Evolutionary conservation across 2,888 invertebrate species (phyloP).

Genomic region (Adelphocoris suturalis): DNA sequence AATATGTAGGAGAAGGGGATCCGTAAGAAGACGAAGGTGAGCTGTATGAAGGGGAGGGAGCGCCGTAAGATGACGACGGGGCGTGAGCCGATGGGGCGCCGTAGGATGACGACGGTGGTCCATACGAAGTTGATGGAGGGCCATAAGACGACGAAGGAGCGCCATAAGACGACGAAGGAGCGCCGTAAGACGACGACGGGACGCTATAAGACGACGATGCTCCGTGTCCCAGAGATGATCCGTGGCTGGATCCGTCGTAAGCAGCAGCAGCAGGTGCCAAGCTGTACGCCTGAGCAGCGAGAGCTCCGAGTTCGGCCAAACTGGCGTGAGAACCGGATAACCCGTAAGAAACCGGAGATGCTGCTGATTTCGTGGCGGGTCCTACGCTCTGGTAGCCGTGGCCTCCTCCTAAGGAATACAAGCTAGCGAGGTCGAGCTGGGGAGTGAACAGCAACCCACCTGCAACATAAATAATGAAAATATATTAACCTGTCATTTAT

Average conservation of each 20-base stretch:
- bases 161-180: slow-evolving; percentile 36
- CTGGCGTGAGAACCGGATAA: slow-evolving; percentile 30
- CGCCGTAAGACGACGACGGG: slow-evolving; percentile 43
- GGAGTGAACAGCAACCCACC: slow-evolving; percentile 65
- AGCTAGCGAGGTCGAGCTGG: slow-evolving; percentile 52
- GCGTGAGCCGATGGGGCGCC: slow-evolving; percentile 30
- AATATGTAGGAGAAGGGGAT: slow-evolving; percentile 66
- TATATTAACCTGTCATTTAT: too few species aligned
- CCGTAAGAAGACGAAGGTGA: slow-evolving; percentile 73
- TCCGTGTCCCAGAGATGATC: slow-evolving; percentile 57
- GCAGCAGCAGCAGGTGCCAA: slow-evolving; percentile 29
- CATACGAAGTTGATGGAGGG: slow-evolving; percentile 51
- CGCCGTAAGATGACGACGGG: slow-evolving; percentile 36
- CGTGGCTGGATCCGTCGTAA: slow-evolving; percentile 58
- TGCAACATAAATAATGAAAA: not conserved
- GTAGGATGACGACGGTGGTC: slow-evolving; percentile 37
- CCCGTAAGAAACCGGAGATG: not conserved
- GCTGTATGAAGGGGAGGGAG: slow-evolving; percentile 50
- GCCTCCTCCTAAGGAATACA: slow-evolving; percentile 64
- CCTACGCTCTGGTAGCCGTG: slow-evolving; percentile 44
- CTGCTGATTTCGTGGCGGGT: not conserved
- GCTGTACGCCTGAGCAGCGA: slow-evolving; percentile 43
- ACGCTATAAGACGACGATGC: slow-evolving; percentile 72
- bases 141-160: slow-evolving; percentile 72
- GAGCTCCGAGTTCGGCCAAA: slow-evolving; percentile 51